These are phyloP conservation scores for Cariama cristata DNA, from an alignment of 2,113 vertebrate genomes.

Conservation along the genomic window DNA sequence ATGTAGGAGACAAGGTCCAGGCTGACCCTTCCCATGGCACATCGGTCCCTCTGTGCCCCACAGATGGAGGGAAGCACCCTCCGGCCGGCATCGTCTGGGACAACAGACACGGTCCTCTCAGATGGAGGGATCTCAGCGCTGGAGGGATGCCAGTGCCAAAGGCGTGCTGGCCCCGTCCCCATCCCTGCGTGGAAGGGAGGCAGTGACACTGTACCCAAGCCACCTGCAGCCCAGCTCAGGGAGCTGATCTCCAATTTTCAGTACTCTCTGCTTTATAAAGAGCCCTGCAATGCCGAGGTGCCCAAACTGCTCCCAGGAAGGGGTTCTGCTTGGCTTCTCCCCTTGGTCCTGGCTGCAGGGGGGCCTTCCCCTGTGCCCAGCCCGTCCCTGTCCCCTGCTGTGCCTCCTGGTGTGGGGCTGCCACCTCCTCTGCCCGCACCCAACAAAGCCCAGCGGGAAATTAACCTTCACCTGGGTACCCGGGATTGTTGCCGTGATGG, in stretches of 20 bases:
- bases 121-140: background rate
- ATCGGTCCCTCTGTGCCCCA: background rate
- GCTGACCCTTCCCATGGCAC: background rate
- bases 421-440: background rate
- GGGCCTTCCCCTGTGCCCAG: background rate
- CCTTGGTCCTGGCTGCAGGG: background rate
- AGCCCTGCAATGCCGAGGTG: background rate
- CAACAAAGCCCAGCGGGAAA: background rate
- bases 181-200: rapidly evolving
- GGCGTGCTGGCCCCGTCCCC: background rate
- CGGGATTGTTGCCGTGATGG: background rate
- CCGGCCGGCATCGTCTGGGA: background rate
- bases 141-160: background rate
- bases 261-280: background rate
- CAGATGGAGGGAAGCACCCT: background rate
- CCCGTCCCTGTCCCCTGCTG: background rate
- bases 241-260: background rate
- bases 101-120: background rate
- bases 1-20: background rate
- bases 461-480: slow-evolving; percentile 34
- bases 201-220: background rate
- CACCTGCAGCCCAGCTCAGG: background rate
- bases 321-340: background rate
- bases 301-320: background rate
- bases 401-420: background rate